Evolutionary conservation across 2,888 invertebrate genomes (phyloP).

Genomic region (Xanthia togata): DNA sequence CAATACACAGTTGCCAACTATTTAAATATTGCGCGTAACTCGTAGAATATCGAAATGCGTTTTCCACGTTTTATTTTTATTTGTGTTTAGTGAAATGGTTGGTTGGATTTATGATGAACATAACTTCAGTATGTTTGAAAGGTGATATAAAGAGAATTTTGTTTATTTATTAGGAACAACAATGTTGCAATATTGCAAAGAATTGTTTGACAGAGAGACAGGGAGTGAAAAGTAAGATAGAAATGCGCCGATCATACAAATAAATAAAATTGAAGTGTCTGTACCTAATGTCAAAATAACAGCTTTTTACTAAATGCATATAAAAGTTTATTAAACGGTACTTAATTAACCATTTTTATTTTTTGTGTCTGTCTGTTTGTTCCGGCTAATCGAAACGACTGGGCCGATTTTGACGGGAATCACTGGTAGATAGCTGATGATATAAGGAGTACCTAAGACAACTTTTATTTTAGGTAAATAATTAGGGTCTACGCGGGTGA

Average conservation of each 20-base stretch:
- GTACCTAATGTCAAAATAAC: no score
- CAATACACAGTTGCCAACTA: slow-evolving; percentile 47
- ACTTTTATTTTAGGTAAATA: no score
- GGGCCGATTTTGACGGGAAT: no score
- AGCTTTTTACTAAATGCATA: no score
- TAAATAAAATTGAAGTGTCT: no score
- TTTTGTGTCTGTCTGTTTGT: no score
- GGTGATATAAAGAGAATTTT: neutral
- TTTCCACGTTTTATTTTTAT: slow-evolving; percentile 14
- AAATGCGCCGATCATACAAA: neutral
- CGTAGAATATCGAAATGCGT: slow-evolving; percentile 23
- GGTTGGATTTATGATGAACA: slow-evolving; percentile 1
- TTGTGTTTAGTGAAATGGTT: neutral
- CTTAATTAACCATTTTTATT: no score
- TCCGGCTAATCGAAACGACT: no score
- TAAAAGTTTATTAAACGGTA: no score
- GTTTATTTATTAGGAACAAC: neutral
- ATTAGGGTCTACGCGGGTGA: no score
- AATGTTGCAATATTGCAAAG: neutral
- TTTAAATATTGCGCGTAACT: slow-evolving; percentile 46
- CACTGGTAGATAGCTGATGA: no score
- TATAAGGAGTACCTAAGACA: no score
- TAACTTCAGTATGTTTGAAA: neutral
- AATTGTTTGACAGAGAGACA: neutral
- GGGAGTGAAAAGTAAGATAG: neutral